Percentiles rank a stretch among this genome's conserved stretches.
Evolutionary conservation across 2,888 invertebrate species (phyloP).

Genomic region (Glyphotaelius pellucidus): DNA sequence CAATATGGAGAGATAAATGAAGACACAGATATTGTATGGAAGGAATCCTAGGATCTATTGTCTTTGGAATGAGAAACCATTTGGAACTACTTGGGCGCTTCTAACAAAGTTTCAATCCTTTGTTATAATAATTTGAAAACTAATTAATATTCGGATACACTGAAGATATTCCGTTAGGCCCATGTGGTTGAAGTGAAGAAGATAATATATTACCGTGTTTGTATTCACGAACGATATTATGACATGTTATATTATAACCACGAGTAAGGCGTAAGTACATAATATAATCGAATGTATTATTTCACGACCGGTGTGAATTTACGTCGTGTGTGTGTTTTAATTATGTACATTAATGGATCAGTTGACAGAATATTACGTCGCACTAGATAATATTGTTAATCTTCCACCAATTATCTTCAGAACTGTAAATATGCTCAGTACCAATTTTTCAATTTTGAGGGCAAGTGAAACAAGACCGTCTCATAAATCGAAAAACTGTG

Average conservation of each 20-base stretch:
- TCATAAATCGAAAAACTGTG: too few relatives aligned
- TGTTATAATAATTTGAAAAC: background rate
- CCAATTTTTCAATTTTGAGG: too few relatives aligned
- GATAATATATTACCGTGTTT: background rate
- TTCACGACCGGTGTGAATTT: background rate
- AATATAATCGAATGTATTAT: background rate
- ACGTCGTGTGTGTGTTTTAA: background rate
- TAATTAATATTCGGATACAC: background rate
- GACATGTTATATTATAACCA: background rate
- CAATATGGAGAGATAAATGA: background rate
- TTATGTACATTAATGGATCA: background rate
- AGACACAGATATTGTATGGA: background rate
- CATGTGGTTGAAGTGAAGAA: background rate
- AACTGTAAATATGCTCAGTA: too few relatives aligned
- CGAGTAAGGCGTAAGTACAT: background rate
- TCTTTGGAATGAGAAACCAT: background rate
- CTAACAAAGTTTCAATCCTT: background rate
- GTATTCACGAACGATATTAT: background rate
- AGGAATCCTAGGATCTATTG: background rate
- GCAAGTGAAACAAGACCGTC: too few relatives aligned
- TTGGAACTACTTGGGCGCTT: background rate
- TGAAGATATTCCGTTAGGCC: background rate
- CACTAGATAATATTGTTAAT: too few relatives aligned
- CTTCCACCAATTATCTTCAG: too few relatives aligned
- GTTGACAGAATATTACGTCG: too few relatives aligned